Evolutionary conservation across 1,140 invertebrate species (phyloP).

Genomic region (Leptonema lineaticorne): DNA sequence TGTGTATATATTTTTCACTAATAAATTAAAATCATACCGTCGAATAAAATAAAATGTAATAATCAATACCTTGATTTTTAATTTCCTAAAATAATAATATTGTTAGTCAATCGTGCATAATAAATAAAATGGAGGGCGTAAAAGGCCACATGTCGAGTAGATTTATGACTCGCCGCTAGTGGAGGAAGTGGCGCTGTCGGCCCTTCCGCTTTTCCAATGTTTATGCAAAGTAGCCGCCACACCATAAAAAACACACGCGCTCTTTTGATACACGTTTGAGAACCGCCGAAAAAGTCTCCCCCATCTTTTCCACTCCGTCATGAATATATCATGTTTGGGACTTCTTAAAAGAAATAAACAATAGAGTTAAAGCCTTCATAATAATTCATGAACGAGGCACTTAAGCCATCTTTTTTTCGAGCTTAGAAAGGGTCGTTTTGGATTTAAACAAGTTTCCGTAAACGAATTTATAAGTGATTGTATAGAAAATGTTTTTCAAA

Average conservation of each 20-base stretch:
- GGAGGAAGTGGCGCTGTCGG: constrained; percentile 12
- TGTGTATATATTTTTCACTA: too few species aligned
- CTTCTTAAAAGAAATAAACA: too few species aligned
- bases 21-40: too few species aligned
- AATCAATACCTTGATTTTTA: not conserved
- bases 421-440: too few species aligned
- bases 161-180: constrained; percentile 36
- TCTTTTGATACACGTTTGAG: not conserved
- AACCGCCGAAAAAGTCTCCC: not conserved
- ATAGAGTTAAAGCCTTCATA: too few species aligned
- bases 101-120: not conserved
- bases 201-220: constrained; percentile 1
- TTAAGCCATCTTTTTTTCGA: too few species aligned
- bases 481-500: too few species aligned
- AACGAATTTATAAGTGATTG: too few species aligned
- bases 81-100: not conserved
- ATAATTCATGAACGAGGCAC: too few species aligned
- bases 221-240: constrained; percentile 15
- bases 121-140: too few species aligned
- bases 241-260: constrained; percentile 23
- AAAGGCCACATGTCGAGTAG: constrained; percentile 10
- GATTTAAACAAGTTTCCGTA: too few species aligned
- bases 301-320: not conserved
- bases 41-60: too few species aligned
- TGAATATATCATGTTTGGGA: constrained; percentile 24